A percentile compares a stretch with the other conserved stretches of the same genome.
These are phyloP conservation scores for Lycia hirtaria DNA, from an alignment of 2,888 invertebrate genomes.

Conservation along the genomic window DNA sequence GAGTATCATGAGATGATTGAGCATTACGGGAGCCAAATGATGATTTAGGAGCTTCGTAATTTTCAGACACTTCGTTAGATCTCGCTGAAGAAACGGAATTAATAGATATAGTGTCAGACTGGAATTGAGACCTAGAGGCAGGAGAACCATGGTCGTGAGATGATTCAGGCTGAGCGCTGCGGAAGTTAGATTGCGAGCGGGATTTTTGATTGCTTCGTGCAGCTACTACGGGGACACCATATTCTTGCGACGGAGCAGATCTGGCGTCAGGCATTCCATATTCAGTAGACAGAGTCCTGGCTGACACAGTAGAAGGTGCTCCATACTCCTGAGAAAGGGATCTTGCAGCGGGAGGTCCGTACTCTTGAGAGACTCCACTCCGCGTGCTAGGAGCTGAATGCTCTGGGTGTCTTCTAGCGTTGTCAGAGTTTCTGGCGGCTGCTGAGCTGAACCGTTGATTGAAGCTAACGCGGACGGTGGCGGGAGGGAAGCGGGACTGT, in stretches of 20 bases:
- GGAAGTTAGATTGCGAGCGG: not conserved
- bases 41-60: not conserved
- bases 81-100: not conserved
- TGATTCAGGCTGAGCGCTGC: not conserved
- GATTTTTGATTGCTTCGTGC: conserved; percentile 7
- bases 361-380: conserved; percentile 29
- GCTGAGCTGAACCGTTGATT: conserved; percentile 25
- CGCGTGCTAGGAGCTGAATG: conserved; percentile 10
- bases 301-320: conserved; percentile 24
- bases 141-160: not conserved
- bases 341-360: conserved; percentile 30
- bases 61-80: not conserved
- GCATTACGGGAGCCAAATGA: conserved; percentile 1
- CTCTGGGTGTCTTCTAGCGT: conserved; percentile 13
- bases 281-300: conserved; percentile 29
- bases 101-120: conserved; percentile 1
- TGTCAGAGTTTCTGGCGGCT: conserved; percentile 9
- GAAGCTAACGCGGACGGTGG: conserved; percentile 26
- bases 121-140: not conserved
- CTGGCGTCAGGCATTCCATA: conserved; percentile 29
- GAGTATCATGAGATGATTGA: not conserved
- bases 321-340: conserved; percentile 41
- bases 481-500: conserved; percentile 14
- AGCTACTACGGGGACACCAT: conserved; percentile 52
- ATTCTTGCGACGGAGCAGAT: conserved; percentile 50